Conservation (phyloP, 2,797 vertebrate species). For the Liparis tanakae region DNA sequence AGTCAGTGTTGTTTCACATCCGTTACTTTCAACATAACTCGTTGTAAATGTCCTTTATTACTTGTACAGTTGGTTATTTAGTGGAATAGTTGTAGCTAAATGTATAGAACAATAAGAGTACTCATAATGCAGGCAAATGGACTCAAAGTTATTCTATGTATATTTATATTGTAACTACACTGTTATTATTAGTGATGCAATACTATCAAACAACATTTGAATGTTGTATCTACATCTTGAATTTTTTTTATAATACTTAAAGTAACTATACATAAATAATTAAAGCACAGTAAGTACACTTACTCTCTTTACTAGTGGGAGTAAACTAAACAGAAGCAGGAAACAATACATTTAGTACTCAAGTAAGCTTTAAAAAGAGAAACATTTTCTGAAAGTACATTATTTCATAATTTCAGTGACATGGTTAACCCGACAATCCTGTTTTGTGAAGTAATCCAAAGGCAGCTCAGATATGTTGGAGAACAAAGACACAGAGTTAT, state of each 20-base stretch:
- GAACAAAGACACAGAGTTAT: not conserved
- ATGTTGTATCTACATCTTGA: not conserved
- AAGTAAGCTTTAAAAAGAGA: not conserved
- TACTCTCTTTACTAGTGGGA: not conserved
- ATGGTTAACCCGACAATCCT: not conserved
- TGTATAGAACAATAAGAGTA: not conserved
- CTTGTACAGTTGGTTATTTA: not conserved
- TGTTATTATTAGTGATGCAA: not conserved
- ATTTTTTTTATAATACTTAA: not conserved
- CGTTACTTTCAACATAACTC: not conserved
- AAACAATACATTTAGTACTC: not conserved
- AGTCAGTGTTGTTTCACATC: not conserved
- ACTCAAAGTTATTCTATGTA: not conserved
- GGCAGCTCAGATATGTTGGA: not conserved
- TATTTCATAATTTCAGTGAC: not conserved
- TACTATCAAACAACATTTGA: not conserved
- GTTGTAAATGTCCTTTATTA: not conserved
- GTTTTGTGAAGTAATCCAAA: conserved; percentile 4
- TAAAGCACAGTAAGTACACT: not conserved
- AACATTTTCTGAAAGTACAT: not conserved
- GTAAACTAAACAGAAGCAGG: not conserved
- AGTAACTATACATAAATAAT: not conserved
- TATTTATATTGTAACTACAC: not conserved
- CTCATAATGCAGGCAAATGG: not conserved
- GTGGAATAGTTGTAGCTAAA: not conserved